Evolutionary conservation across 2,797 vertebrate genomes (phyloP).

Genomic region (Rallus crepitans): DNA sequence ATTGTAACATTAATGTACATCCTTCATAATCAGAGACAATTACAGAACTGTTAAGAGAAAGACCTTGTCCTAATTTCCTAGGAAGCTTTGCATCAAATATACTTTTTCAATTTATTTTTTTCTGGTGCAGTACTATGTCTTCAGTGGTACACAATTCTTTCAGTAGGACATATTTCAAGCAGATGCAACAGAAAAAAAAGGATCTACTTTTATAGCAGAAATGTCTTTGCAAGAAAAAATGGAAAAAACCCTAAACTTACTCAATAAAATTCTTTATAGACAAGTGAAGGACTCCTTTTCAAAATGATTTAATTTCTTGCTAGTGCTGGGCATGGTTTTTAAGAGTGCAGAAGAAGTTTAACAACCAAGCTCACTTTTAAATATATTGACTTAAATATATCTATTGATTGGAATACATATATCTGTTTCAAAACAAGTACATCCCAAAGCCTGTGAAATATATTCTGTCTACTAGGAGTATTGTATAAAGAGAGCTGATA

Average conservation of each 20-base stretch:
- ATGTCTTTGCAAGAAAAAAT: neutral
- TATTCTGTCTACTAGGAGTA: fast-evolving
- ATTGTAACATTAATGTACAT: neutral
- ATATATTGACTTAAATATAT: neutral
- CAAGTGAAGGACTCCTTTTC: neutral
- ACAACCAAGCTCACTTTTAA: neutral
- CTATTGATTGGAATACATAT: neutral
- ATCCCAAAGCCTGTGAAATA: neutral
- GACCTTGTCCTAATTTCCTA: neutral
- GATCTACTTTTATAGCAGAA: neutral
- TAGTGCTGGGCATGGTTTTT: neutral
- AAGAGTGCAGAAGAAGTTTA: neutral
- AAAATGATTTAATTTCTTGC: neutral
- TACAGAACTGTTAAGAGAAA: neutral
- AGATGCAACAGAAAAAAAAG: neutral
- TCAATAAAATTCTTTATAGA: neutral
- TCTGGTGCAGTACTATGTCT: neutral
- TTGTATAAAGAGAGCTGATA: neutral
- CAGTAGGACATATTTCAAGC: neutral
- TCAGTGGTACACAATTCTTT: neutral
- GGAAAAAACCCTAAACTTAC: neutral
- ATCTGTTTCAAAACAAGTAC: neutral
- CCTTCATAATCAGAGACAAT: neutral
- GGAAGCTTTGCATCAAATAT: neutral
- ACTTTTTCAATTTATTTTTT: neutral